These are phyloP conservation scores for Nymphalis c-album DNA, from an alignment of 2,888 invertebrate genomes.

Conservation along the genomic window DNA sequence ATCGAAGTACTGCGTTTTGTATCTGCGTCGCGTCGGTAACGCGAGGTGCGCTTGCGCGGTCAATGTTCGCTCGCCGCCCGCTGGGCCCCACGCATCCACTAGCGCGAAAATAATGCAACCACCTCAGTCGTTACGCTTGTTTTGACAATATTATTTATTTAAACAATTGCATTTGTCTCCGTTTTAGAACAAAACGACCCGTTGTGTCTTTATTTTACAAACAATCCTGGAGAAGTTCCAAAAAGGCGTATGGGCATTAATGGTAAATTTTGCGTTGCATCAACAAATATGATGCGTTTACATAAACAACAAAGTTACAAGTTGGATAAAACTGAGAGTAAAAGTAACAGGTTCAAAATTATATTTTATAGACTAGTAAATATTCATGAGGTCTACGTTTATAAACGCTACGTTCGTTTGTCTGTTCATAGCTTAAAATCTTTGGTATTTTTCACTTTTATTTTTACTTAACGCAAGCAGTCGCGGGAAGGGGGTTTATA, in stretches of 20 bases:
- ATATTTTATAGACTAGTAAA: too few relatives aligned
- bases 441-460: too few relatives aligned
- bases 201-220: constrained; percentile 31
- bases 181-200: constrained; percentile 21
- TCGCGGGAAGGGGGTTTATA: too few relatives aligned
- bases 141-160: constrained; percentile 45
- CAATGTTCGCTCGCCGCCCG: constrained; percentile 59
- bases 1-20: constrained; percentile 12
- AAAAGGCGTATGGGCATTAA: not conserved
- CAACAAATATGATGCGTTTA: not conserved
- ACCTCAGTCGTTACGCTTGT: constrained; percentile 47
- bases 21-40: constrained; percentile 15
- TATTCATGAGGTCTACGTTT: too few relatives aligned
- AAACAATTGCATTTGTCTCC: constrained; percentile 32
- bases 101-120: constrained; percentile 69
- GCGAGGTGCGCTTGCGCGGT: constrained; percentile 52
- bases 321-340: too few relatives aligned
- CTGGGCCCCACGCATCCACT: constrained; percentile 62
- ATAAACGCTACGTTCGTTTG: not conserved
- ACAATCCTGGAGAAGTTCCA: constrained; percentile 27
- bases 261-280: constrained; percentile 26
- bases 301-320: constrained; percentile 1
- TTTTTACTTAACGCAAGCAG: too few relatives aligned
- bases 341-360: too few relatives aligned
- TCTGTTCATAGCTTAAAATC: not conserved